A percentile compares a stretch with the other conserved stretches of the same genome.
Evolutionary conservation across 1,140 invertebrate species (phyloP).

Genomic region (Colletes gigas): DNA sequence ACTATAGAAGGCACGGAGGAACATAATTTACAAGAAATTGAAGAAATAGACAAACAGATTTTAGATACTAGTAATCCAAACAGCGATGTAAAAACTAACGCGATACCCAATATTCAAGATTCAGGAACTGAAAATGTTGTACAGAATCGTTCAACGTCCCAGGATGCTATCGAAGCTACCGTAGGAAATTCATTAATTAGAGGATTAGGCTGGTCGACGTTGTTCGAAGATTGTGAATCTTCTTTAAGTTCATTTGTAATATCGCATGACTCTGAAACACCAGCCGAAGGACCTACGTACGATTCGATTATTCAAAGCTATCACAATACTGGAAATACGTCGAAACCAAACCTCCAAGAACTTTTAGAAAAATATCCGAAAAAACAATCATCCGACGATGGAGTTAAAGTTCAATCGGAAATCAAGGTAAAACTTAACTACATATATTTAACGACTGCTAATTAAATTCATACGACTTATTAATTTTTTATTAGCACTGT

Average conservation of each 20-base stretch:
- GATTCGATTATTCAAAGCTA: conserved; percentile 82
- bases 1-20: neutral
- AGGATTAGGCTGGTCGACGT: conserved; percentile 86
- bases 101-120: conserved; percentile 32
- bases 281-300: conserved; percentile 78
- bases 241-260: conserved; percentile 71
- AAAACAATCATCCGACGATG: conserved; percentile 34
- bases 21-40: neutral
- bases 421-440: conserved; percentile 40
- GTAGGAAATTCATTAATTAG: conserved; percentile 86
- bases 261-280: conserved; percentile 68
- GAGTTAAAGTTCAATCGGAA: conserved; percentile 31
- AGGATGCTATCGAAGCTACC: conserved; percentile 48
- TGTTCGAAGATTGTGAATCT: conserved; percentile 82
- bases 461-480: too few species aligned
- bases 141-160: conserved; percentile 50
- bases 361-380: conserved; percentile 81
- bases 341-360: conserved; percentile 84
- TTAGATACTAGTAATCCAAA: conserved; percentile 55
- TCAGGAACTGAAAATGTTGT: conserved; percentile 28
- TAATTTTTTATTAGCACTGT: too few species aligned
- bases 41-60: conserved; percentile 33
- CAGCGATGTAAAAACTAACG: conserved; percentile 48
- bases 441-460: neutral
- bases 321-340: conserved; percentile 80